Percentiles rank a stretch among this genome's conserved stretches.
Evolutionary conservation across 2,113 vertebrate genomes (phyloP).

Genomic region (Sapayoa aenigma): DNA sequence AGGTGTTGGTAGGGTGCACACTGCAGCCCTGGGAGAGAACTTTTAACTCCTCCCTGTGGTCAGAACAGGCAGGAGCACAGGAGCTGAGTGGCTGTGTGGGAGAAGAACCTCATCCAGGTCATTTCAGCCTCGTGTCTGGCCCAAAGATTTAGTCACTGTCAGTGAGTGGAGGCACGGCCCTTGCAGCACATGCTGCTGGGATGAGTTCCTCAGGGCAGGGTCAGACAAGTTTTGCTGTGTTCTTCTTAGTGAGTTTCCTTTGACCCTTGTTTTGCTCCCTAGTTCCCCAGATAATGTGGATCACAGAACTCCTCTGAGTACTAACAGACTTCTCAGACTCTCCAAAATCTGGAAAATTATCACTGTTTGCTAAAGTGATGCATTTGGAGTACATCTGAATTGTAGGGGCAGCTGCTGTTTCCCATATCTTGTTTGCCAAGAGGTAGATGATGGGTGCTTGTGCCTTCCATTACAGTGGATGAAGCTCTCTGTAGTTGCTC

Average conservation of each 20-base stretch:
- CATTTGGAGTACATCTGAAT: neutral
- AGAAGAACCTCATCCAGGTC: neutral
- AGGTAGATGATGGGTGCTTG: neutral
- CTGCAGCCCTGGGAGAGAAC: neutral
- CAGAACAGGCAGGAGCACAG: neutral
- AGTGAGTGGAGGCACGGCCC: neutral
- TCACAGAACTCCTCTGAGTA: neutral
- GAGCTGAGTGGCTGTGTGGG: neutral
- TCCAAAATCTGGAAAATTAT: neutral
- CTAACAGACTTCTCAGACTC: neutral
- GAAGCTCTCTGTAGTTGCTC: neutral
- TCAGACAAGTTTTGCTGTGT: neutral
- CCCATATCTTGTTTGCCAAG: neutral
- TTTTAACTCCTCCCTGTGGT: neutral
- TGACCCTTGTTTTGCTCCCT: neutral
- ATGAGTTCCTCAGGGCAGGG: neutral
- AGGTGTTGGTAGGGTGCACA: conserved; percentile 78
- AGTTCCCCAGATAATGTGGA: neutral
- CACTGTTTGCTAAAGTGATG: neutral
- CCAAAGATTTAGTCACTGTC: neutral
- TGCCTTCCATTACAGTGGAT: neutral
- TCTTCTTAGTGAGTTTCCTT: neutral
- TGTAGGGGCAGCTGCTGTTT: neutral
- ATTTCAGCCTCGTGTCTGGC: neutral
- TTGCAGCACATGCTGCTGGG: neutral